phyloP scores from a whole-genome alignment of 2,888 invertebrate species.

The Athrips mouffetella region DNA sequence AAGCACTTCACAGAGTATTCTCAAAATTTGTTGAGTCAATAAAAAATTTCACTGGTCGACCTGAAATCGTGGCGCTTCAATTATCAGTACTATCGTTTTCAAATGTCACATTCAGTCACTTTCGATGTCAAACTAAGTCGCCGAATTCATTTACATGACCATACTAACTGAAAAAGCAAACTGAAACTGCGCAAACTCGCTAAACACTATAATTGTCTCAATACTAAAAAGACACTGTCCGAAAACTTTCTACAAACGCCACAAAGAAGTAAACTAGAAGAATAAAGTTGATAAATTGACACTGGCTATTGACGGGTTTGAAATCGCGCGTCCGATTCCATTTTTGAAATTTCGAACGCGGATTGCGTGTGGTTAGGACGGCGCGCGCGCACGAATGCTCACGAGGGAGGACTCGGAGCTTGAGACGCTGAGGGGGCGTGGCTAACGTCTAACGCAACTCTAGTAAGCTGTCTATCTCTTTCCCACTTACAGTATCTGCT shows the following conservation, averaged over 20 bases:
- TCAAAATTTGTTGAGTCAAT: conserved; percentile 47
- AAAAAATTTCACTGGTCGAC: conserved; percentile 42
- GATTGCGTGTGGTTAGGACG: conserved; percentile 57
- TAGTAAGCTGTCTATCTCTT: conserved; percentile 53
- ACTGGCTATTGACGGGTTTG: conserved; percentile 44
- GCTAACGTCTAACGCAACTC: conserved; percentile 73
- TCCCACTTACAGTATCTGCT: conserved; percentile 22
- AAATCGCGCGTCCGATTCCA: conserved; percentile 56
- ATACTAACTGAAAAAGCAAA: conserved; percentile 63
- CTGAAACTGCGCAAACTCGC: conserved; percentile 46
- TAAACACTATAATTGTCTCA: conserved; percentile 38
- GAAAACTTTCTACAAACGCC: conserved; percentile 18
- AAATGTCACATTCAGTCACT: conserved; percentile 70
- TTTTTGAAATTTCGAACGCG: conserved; percentile 45
- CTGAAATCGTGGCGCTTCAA: conserved; percentile 46
- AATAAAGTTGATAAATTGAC: conserved; percentile 28
- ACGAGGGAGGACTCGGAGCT: conserved; percentile 66
- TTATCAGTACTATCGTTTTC: conserved; percentile 56
- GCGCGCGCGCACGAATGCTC: conserved; percentile 76
- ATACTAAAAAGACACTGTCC: conserved; percentile 17
- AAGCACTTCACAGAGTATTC: conserved; percentile 58
- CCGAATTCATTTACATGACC: conserved; percentile 47
- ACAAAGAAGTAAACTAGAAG: conserved; percentile 25
- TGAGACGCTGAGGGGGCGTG: conserved; percentile 62
- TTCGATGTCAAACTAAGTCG: conserved; percentile 56